Evolutionary conservation across 2,888 invertebrate species (phyloP).

Genomic region (Octonoba sinensis): DNA sequence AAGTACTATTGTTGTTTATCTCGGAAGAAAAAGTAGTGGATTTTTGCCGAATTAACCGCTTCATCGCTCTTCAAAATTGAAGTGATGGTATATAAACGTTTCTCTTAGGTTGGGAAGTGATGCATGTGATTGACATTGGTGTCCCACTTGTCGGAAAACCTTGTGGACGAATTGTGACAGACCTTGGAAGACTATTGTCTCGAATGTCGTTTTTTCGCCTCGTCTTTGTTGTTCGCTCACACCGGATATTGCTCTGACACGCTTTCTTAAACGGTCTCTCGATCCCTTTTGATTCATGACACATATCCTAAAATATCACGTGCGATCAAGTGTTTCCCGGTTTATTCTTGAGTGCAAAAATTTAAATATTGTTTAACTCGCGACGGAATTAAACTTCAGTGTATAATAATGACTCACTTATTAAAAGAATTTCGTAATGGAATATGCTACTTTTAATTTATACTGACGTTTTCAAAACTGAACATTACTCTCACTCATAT

Average conservation of each 20-base stretch:
- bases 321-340: too few species aligned
- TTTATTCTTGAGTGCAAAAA: too few species aligned
- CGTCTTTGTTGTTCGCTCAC: slow-evolving; percentile 6
- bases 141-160: slow-evolving; percentile 24
- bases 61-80: background rate
- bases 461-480: too few species aligned
- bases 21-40: background rate
- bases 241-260: slow-evolving; percentile 47
- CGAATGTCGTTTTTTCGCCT: background rate
- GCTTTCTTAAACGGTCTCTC: slow-evolving; percentile 26
- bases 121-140: slow-evolving; percentile 39
- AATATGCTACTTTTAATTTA: too few species aligned
- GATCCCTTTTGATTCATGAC: slow-evolving; percentile 14
- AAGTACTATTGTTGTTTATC: too few species aligned
- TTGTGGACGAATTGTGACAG: slow-evolving; percentile 34
- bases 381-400: too few species aligned
- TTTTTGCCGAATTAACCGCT: background rate
- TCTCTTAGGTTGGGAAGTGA: slow-evolving; percentile 24
- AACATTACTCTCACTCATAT: too few species aligned
- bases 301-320: too few species aligned
- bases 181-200: slow-evolving; percentile 33
- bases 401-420: too few species aligned
- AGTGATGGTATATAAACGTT: background rate
- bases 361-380: too few species aligned
- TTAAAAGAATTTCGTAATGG: too few species aligned